Conservation (phyloP, 2,113 vertebrate species). For the Struthio camelus region DNA sequence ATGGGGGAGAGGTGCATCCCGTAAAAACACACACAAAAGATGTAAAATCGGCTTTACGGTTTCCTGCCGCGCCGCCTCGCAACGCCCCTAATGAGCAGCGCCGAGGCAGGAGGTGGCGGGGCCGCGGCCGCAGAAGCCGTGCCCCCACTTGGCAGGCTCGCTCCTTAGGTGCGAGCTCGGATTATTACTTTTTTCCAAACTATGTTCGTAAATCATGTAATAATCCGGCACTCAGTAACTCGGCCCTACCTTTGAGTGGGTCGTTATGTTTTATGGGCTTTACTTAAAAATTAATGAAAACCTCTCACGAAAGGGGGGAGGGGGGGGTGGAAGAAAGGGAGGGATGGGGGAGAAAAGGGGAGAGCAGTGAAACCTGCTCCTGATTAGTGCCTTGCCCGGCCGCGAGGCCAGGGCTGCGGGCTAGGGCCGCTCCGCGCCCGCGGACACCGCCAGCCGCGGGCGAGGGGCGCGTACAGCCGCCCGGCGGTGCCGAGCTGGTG, state of each 20-base stretch:
- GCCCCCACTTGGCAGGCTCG: background rate
- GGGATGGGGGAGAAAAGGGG: background rate
- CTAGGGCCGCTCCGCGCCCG: background rate
- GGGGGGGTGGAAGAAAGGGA: background rate
- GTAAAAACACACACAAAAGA: background rate
- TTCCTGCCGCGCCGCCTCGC: background rate
- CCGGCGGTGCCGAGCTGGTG: background rate
- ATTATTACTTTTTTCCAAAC: constrained; percentile 70
- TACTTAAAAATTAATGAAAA: constrained; percentile 72
- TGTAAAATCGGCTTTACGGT: background rate
- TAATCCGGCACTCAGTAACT: constrained; percentile 59
- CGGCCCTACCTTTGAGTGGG: constrained; percentile 64
- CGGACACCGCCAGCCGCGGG: background rate
- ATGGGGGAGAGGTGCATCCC: too few species aligned
- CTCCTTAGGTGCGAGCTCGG: constrained; percentile 29
- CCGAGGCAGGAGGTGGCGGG: background rate
- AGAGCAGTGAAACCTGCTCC: constrained; percentile 32
- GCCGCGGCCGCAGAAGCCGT: background rate
- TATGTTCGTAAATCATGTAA: constrained; percentile 66
- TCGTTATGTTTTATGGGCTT: constrained; percentile 67
- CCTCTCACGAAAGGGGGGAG: constrained; percentile 53
- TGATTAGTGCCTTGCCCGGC: constrained; percentile 33
- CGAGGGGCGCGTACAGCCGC: background rate
- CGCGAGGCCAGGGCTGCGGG: background rate
- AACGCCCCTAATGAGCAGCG: background rate